Evolutionary conservation across 2,113 vertebrate genomes (phyloP).

Genomic region (Furnarius figulus): DNA sequence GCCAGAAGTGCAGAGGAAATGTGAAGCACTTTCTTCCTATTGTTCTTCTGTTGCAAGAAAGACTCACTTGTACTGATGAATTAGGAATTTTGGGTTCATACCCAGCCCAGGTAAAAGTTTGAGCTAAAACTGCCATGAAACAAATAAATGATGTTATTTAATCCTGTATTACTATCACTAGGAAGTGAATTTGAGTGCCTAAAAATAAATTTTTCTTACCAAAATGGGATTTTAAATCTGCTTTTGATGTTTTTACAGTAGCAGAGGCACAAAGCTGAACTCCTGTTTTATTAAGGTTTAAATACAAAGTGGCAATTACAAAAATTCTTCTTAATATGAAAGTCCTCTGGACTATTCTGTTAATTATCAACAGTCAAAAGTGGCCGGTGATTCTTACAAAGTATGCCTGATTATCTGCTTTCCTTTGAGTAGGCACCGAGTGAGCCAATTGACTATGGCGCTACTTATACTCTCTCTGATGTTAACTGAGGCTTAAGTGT

Average conservation of each 20-base stretch:
- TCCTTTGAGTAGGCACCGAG: background rate
- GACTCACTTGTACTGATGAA: background rate
- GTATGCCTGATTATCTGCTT: background rate
- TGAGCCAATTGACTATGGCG: background rate
- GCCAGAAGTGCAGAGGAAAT: background rate
- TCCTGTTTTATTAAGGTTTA: background rate
- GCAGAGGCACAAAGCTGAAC: background rate
- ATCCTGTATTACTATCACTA: background rate
- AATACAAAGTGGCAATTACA: background rate
- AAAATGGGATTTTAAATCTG: background rate
- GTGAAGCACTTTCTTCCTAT: background rate
- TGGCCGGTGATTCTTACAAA: background rate
- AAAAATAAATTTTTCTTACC: background rate
- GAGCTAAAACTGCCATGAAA: background rate
- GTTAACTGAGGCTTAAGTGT: background rate
- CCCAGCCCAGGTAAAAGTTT: background rate
- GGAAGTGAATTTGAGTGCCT: background rate
- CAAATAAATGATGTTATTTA: background rate
- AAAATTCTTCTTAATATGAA: conserved; percentile 33
- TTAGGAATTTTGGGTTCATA: background rate
- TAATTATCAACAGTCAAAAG: background rate
- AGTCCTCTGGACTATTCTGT: background rate
- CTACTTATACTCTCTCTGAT: background rate
- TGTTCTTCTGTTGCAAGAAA: background rate
- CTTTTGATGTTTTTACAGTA: background rate